Conservation (phyloP, 1,140 invertebrate genomes). For the Drosophila sechellia region DNA sequence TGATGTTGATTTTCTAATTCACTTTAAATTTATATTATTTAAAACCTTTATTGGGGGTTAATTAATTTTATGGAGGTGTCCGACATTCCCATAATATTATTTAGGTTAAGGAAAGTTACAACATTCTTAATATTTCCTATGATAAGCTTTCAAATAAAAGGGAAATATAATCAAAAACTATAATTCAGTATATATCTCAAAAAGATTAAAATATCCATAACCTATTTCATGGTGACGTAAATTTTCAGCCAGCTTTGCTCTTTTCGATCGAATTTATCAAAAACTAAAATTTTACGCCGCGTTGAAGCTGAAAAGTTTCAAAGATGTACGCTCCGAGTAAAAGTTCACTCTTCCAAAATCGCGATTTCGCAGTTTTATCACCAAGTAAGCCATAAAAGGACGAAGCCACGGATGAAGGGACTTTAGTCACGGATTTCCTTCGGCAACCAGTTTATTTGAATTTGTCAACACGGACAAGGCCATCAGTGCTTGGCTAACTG, state of each 20-base stretch:
- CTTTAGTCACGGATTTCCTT: conserved; percentile 13
- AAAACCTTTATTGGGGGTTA: too few relatives aligned
- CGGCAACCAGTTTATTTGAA: conserved; percentile 38
- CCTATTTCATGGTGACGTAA: background rate
- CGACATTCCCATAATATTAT: too few relatives aligned
- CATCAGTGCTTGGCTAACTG: conserved; percentile 47
- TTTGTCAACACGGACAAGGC: conserved; percentile 54
- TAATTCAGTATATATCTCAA: background rate
- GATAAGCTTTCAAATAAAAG: too few relatives aligned
- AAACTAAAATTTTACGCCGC: conserved; percentile 1
- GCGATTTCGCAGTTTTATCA: conserved; percentile 15
- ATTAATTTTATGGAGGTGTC: too few relatives aligned
- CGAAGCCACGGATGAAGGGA: conserved; percentile 7
- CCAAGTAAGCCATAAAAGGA: conserved; percentile 17
- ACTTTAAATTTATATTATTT: too few relatives aligned
- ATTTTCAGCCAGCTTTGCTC: background rate
- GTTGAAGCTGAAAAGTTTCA: background rate
- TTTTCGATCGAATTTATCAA: background rate
- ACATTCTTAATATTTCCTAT: too few relatives aligned
- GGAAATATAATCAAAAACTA: too few relatives aligned
- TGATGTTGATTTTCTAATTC: too few relatives aligned
- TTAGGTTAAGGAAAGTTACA: too few relatives aligned
- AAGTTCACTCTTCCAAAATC: conserved; percentile 11
- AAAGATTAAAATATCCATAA: background rate
- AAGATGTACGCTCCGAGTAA: background rate